Conservation (phyloP, 2,797 vertebrate species). For the Typhlichthys eigenmanni region DNA sequence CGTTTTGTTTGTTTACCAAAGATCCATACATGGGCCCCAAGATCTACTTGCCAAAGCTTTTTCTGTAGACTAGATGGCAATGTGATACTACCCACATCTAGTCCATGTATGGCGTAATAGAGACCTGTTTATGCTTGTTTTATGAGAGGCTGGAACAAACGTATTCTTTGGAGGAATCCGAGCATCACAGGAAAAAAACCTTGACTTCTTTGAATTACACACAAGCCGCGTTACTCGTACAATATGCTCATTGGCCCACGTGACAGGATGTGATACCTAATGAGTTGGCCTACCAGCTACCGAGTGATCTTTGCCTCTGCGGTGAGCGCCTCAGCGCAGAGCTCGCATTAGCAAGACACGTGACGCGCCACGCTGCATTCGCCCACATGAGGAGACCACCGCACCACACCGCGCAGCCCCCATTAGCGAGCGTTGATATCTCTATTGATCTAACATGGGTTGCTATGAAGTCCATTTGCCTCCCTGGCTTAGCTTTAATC, state of each 20-base stretch:
- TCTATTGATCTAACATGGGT: conserved; percentile 54
- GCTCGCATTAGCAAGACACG: conserved; percentile 27
- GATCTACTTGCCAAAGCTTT: too few relatives aligned
- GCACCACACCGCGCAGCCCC: conserved; percentile 18
- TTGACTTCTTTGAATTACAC: conserved; percentile 44
- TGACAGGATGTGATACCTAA: conserved; percentile 51
- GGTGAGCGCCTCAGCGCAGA: conserved; percentile 27
- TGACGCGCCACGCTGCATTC: conserved; percentile 10
- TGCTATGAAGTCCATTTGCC: conserved; percentile 52
- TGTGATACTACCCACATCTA: too few relatives aligned
- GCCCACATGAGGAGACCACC: conserved; percentile 42
- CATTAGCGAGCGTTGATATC: conserved; percentile 57
- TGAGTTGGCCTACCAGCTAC: conserved; percentile 52
- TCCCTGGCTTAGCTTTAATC: conserved; percentile 47
- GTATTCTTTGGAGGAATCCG: background rate
- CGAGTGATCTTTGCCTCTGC: conserved; percentile 49
- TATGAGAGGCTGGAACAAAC: background rate
- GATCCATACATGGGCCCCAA: too few relatives aligned
- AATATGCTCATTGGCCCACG: conserved; percentile 14
- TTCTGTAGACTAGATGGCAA: too few relatives aligned
- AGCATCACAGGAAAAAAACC: background rate
- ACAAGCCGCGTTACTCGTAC: conserved; percentile 28
- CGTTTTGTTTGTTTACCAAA: too few relatives aligned
- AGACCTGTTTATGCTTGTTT: background rate
- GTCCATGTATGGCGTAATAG: too few relatives aligned